Percentiles rank a stretch among this genome's conserved stretches.
These are phyloP conservation scores for Limnephilus lunatus DNA, from an alignment of 2,888 invertebrate genomes.

Conservation along the genomic window DNA sequence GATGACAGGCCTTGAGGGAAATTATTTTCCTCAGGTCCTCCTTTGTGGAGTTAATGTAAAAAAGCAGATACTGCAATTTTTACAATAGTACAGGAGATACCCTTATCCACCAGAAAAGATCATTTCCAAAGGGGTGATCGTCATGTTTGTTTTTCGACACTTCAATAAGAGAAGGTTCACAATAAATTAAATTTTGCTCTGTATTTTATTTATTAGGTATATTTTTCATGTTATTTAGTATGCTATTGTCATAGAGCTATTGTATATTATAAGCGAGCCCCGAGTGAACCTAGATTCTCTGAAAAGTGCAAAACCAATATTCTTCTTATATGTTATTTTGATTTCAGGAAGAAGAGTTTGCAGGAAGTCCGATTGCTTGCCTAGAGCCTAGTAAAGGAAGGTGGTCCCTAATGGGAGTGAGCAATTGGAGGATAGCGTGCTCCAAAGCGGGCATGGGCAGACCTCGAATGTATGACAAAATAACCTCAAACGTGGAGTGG, in stretches of 20 bases:
- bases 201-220: too few species aligned
- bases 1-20: too few species aligned
- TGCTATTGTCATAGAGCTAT: background rate
- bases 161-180: too few species aligned
- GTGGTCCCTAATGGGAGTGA: constrained; percentile 89
- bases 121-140: too few species aligned
- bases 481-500: constrained; percentile 91
- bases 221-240: too few species aligned
- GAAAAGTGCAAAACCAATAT: background rate
- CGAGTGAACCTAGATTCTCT: constrained; percentile 11
- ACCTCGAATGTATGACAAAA: constrained; percentile 89
- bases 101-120: too few species aligned
- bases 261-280: background rate
- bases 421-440: constrained; percentile 92
- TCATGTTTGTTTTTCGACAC: too few species aligned
- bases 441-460: constrained; percentile 86
- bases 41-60: too few species aligned
- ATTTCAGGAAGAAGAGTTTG: constrained; percentile 89
- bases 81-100: too few species aligned
- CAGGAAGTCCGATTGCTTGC: constrained; percentile 92
- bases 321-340: constrained; percentile 45
- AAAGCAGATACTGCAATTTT: too few species aligned
- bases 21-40: too few species aligned
- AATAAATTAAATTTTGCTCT: too few species aligned
- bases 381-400: constrained; percentile 82